Conservation (phyloP, 2,113 vertebrate species). For the Neogale vison region DNA sequence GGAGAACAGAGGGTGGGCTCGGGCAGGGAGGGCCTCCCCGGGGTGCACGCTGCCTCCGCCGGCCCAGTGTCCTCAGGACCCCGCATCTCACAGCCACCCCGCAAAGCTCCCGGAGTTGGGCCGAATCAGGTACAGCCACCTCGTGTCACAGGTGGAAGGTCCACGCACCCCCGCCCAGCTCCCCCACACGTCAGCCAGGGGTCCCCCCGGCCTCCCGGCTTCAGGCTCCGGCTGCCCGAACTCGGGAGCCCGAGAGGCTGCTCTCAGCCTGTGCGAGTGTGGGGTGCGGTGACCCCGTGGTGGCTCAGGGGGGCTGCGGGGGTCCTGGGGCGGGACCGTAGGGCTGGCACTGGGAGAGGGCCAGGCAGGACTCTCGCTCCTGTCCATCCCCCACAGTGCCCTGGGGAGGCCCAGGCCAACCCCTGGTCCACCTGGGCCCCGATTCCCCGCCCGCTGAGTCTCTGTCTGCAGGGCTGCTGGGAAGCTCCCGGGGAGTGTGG, state of each 20-base stretch:
- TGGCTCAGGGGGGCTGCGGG: background rate
- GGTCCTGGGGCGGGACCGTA: accelerated
- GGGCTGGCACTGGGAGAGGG: background rate
- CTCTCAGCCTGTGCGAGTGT: background rate
- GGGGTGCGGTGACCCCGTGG: background rate
- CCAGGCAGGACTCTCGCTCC: accelerated
- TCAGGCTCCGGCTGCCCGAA: background rate
- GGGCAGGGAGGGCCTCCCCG: accelerated
- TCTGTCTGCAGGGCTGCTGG: background rate
- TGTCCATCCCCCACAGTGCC: accelerated
- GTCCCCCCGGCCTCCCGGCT: background rate
- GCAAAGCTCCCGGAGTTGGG: background rate
- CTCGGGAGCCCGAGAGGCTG: background rate
- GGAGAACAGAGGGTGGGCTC: background rate
- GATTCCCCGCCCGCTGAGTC: background rate
- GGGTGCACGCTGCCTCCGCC: accelerated
- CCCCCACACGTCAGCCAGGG: accelerated
- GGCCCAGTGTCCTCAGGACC: background rate
- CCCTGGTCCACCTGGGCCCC: accelerated
- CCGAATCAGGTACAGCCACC: too few species aligned
- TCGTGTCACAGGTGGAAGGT: accelerated
- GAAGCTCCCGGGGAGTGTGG: accelerated
- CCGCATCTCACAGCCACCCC: accelerated
- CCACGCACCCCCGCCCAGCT: background rate
- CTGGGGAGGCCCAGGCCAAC: background rate